These are phyloP conservation scores for Coturnix japonica DNA, from an alignment of 2,113 vertebrate species.

Conservation along the genomic window DNA sequence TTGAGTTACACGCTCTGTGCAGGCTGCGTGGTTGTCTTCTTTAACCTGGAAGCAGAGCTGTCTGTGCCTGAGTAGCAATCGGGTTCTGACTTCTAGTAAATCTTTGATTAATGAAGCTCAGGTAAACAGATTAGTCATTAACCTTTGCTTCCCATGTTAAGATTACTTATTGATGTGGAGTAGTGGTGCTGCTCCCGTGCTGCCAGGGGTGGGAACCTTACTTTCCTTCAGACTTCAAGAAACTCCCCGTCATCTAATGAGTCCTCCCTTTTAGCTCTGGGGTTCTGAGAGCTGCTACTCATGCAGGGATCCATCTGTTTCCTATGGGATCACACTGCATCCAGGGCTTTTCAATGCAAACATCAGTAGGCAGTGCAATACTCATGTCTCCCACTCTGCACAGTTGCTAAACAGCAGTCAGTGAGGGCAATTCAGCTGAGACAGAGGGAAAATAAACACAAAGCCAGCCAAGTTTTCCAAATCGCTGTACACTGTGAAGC, in stretches of 20 bases:
- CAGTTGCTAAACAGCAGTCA: neutral
- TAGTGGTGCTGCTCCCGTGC: neutral
- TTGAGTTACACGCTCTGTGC: slow-evolving; percentile 45
- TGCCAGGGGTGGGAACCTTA: slow-evolving; percentile 18
- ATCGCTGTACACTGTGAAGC: neutral
- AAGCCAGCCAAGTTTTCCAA: neutral
- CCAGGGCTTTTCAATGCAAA: neutral
- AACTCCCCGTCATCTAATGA: neutral
- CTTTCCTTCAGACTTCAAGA: slow-evolving; percentile 2
- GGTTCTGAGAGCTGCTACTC: neutral
- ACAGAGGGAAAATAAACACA: neutral
- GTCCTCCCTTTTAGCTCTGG: neutral
- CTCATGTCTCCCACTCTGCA: accelerated
- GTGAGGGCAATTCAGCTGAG: neutral
- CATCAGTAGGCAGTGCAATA: neutral
- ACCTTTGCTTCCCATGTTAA: slow-evolving; percentile 71
- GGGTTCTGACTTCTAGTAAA: slow-evolving; percentile 58
- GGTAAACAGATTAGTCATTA: slow-evolving; percentile 75
- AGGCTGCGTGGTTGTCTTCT: slow-evolving; percentile 3
- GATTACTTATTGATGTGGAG: slow-evolving; percentile 67
- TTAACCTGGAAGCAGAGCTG: slow-evolving; percentile 51
- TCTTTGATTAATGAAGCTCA: slow-evolving; percentile 72
- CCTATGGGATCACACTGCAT: neutral
- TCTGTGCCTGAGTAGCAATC: neutral
- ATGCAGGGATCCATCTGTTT: neutral